phyloP scores from a whole-genome alignment of 2,113 vertebrate genomes.

The Pelodiscus sinensis region DNA sequence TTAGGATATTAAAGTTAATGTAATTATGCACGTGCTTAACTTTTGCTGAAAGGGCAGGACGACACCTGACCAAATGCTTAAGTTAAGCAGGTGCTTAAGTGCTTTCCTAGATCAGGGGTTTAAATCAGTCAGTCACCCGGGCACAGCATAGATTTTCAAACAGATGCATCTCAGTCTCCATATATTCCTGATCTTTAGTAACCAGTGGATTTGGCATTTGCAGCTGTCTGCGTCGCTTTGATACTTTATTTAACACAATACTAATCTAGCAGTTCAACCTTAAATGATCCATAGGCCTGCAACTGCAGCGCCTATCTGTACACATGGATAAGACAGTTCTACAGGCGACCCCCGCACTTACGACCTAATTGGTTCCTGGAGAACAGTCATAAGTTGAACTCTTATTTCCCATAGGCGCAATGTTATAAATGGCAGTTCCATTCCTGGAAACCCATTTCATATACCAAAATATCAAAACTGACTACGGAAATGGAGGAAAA shows the following conservation, averaged over 20 bases:
- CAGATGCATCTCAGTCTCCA: background rate
- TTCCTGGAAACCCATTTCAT: too few relatives aligned
- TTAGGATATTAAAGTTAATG: background rate
- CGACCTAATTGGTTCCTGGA: too few relatives aligned
- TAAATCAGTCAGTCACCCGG: background rate
- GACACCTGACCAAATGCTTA: background rate
- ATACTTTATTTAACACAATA: background rate
- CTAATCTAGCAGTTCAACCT: background rate
- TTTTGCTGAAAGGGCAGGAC: background rate
- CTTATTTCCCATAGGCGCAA: too few relatives aligned
- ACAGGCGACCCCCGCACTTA: too few relatives aligned
- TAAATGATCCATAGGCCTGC: rapidly evolving
- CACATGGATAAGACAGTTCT: rapidly evolving
- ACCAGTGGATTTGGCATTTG: background rate
- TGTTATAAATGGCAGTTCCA: too few relatives aligned
- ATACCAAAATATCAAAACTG: too few relatives aligned
- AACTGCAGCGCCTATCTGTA: background rate
- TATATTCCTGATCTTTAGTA: background rate
- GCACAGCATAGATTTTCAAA: background rate
- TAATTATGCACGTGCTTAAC: background rate
- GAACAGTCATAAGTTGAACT: too few relatives aligned
- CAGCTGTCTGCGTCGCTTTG: background rate
- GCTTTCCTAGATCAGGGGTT: background rate
- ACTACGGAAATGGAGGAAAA: too few relatives aligned
- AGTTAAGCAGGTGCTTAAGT: rapidly evolving